phyloP scores from a whole-genome alignment of 1,140 invertebrate genomes.

The Camponotus pennsylvanicus region DNA sequence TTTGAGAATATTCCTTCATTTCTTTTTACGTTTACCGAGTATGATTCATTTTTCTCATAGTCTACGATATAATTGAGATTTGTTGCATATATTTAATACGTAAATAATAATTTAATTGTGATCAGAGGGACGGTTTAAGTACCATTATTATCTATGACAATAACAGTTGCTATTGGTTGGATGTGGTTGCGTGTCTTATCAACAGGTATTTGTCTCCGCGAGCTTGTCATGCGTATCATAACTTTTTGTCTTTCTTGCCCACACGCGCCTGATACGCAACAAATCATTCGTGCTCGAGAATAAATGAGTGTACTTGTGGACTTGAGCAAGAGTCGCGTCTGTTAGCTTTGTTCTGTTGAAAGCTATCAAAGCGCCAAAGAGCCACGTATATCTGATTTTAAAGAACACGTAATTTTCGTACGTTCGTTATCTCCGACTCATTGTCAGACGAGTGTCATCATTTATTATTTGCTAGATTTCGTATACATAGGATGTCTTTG shows the following conservation, averaged over 20 bases:
- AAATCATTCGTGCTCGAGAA: constrained; percentile 43
- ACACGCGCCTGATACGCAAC: background rate
- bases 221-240: background rate
- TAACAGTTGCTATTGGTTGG: constrained; percentile 30
- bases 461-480: background rate
- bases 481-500: background rate
- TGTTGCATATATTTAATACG: too few species aligned
- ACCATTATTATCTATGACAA: constrained; percentile 47
- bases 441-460: too few species aligned
- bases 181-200: constrained; percentile 47
- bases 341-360: constrained; percentile 11
- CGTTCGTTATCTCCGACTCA: too few species aligned
- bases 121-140: background rate
- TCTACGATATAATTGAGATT: too few species aligned
- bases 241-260: background rate
- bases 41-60: background rate
- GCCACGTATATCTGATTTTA: background rate
- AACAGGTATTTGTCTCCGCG: background rate
- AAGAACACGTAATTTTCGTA: background rate
- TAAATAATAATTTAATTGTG: constrained; percentile 54
- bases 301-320: background rate
- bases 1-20: background rate
- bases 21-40: too few species aligned
- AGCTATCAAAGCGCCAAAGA: background rate
- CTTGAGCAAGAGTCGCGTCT: background rate